Evolutionary conservation across 2,113 vertebrate species (phyloP).

Genomic region (Nyctereutes procyonoides): DNA sequence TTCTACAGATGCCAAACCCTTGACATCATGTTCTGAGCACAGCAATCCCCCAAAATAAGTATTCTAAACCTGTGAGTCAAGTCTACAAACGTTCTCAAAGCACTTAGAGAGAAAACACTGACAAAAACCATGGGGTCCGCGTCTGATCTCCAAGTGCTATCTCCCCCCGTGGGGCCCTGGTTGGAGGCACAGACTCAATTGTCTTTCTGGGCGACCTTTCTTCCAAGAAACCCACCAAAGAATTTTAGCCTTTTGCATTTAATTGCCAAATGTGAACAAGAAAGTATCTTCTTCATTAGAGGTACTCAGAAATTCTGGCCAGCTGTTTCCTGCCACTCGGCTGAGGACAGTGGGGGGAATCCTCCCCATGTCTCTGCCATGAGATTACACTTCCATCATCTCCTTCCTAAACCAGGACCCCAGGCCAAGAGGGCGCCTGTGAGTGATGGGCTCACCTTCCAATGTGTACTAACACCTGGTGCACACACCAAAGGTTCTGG

Average conservation of each 20-base stretch:
- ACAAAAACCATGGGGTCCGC: background rate
- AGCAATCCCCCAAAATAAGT: background rate
- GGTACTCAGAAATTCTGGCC: constrained; percentile 93
- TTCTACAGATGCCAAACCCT: constrained; percentile 47
- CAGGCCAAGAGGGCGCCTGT: constrained; percentile 65
- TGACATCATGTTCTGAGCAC: background rate
- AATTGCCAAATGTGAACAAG: constrained; percentile 90
- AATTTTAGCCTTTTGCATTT: constrained; percentile 94
- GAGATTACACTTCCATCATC: constrained; percentile 86
- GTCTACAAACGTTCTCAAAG: background rate
- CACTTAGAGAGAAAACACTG: fast-evolving
- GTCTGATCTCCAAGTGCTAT: constrained; percentile 62
- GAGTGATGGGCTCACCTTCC: constrained; percentile 55
- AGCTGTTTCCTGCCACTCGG: constrained; percentile 94
- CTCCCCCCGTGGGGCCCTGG: constrained; percentile 53
- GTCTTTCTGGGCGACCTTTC: constrained; percentile 84
- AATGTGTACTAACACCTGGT: constrained; percentile 31
- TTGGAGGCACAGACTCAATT: constrained; percentile 56
- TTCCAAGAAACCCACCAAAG: constrained; percentile 90
- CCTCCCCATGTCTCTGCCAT: constrained; percentile 86
- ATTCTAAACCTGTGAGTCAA: background rate
- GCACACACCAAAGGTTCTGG: background rate
- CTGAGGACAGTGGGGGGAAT: constrained; percentile 88
- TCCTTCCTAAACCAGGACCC: constrained; percentile 83
- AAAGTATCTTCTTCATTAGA: constrained; percentile 92